These are phyloP conservation scores for Dermochelys coriacea DNA, from an alignment of 2,797 vertebrate genomes.

Conservation along the genomic window DNA sequence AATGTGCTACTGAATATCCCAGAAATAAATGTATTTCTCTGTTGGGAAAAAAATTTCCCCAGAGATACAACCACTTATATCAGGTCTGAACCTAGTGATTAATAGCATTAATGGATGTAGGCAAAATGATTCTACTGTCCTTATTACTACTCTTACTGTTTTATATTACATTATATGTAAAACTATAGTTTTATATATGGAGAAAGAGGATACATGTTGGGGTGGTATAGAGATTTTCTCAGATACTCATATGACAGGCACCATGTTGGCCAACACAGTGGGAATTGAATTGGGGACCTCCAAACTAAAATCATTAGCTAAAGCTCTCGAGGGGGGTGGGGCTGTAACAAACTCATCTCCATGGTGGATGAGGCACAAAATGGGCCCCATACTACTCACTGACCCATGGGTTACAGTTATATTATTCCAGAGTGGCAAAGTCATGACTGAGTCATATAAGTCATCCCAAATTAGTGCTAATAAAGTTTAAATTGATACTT, in stretches of 20 bases:
- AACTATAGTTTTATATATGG: background rate
- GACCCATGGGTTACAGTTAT: background rate
- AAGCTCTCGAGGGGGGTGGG: background rate
- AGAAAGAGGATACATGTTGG: background rate
- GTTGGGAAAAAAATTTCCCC: background rate
- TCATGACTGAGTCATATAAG: background rate
- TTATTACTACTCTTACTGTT: background rate
- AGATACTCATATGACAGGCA: background rate
- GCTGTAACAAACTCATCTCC: background rate
- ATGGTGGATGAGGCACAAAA: background rate
- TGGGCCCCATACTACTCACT: background rate
- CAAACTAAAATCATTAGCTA: background rate
- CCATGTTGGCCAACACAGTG: background rate
- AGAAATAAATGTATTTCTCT: conserved; percentile 2
- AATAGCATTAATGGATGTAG: background rate
- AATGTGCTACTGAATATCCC: background rate
- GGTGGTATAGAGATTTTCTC: background rate
- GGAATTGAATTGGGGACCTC: background rate
- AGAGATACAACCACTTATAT: background rate
- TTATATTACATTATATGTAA: background rate
- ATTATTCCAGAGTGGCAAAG: background rate
- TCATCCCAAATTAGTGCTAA: background rate
- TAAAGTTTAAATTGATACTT: background rate
- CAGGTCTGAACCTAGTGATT: background rate
- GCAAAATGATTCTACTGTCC: background rate